These are phyloP conservation scores for Planiliza haematocheilus DNA, from an alignment of 2,113 vertebrate species.

Conservation along the genomic window DNA sequence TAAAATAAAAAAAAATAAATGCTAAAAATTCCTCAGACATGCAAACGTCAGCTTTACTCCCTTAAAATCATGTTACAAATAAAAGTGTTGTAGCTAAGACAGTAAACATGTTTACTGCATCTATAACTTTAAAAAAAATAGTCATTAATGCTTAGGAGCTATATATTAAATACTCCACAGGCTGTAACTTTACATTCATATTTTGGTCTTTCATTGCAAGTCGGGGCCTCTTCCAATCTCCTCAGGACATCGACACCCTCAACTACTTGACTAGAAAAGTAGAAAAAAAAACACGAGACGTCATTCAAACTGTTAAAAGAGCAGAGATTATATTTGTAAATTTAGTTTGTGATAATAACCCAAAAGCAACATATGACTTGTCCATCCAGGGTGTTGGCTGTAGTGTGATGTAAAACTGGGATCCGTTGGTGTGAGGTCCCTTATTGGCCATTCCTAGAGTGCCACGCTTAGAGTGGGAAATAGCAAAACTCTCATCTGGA, in stretches of 20 bases:
- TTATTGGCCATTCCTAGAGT: slow-evolving; percentile 90
- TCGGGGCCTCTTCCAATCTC: slow-evolving; percentile 83
- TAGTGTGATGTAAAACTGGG: slow-evolving; percentile 93
- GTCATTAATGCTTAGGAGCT: neutral
- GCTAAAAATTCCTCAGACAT: too few relatives aligned
- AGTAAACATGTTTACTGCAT: too few relatives aligned
- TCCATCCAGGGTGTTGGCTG: slow-evolving; percentile 88
- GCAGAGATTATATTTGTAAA: neutral
- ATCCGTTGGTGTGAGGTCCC: slow-evolving; percentile 89
- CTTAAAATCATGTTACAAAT: too few relatives aligned
- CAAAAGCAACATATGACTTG: slow-evolving; percentile 90
- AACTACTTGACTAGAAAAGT: slow-evolving; percentile 83
- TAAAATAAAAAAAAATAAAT: too few relatives aligned
- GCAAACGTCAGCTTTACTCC: too few relatives aligned
- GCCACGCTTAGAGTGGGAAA: slow-evolving; percentile 87
- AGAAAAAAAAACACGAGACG: slow-evolving; percentile 35
- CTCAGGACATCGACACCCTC: slow-evolving; percentile 88
- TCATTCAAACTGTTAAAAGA: neutral
- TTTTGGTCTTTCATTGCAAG: slow-evolving; percentile 86
- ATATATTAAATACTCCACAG: slow-evolving; percentile 83
- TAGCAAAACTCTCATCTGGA: slow-evolving; percentile 89
- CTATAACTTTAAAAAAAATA: neutral
- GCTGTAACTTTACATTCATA: slow-evolving; percentile 81
- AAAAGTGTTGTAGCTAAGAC: too few relatives aligned
- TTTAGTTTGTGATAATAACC: slow-evolving; percentile 81